Percentiles rank a stretch among this genome's conserved stretches.
Conservation (phyloP, 2,888 invertebrate species). For the Plebejus anna region DNA sequence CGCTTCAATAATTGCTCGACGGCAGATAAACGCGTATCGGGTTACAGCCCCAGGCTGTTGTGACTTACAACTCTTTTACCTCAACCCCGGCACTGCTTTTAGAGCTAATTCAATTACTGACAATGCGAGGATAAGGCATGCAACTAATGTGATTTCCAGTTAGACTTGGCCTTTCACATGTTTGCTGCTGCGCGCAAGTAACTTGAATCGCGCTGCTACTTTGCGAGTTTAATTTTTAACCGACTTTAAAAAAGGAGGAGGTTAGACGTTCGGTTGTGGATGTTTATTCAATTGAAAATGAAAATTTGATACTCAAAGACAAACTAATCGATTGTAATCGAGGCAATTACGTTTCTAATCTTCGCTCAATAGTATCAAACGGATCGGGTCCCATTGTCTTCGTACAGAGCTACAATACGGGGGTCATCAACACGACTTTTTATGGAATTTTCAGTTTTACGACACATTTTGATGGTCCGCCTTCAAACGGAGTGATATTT, state of each 20-base stretch:
- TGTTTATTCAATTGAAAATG: neutral
- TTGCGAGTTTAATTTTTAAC: neutral
- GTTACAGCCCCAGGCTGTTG: constrained; percentile 63
- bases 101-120: constrained; percentile 37
- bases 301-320: neutral
- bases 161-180: neutral
- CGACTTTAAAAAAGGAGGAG: no score
- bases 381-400: constrained; percentile 71
- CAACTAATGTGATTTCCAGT: constrained; percentile 18
- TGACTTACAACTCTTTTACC: constrained; percentile 63
- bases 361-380: constrained; percentile 54
- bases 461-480: constrained; percentile 79
- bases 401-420: constrained; percentile 75
- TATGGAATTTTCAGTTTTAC: constrained; percentile 78
- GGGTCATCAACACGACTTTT: constrained; percentile 79
- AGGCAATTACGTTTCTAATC: constrained; percentile 31
- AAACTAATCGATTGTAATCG: neutral
- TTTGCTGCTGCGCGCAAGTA: neutral
- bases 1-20: constrained; percentile 81
- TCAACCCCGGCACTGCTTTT: constrained; percentile 40
- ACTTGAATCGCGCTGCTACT: neutral
- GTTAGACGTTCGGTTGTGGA: no score
- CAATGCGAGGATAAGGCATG: constrained; percentile 16
- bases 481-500: constrained; percentile 80
- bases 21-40: constrained; percentile 75